phyloP scores from a whole-genome alignment of 1,140 invertebrate genomes.

The Pomacea maculata region DNA sequence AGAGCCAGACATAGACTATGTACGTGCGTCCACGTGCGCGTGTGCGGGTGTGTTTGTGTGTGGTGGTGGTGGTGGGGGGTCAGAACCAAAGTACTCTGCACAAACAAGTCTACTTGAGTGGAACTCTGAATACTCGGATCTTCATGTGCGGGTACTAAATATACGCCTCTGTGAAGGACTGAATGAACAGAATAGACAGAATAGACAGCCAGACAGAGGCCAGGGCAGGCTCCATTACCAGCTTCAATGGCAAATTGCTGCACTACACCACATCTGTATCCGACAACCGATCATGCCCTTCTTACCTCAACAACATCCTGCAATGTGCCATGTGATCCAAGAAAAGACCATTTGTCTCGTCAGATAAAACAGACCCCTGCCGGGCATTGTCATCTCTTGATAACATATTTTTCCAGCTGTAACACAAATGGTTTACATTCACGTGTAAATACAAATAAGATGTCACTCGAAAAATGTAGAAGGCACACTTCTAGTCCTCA shows the following conservation, averaged over 20 bases:
- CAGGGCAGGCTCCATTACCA: constrained; percentile 8
- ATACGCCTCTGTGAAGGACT: background rate
- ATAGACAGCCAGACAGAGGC: constrained; percentile 37
- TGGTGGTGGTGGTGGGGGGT: background rate
- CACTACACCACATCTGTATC: constrained; percentile 31
- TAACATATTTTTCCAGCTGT: too few relatives aligned
- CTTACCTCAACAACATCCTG: constrained; percentile 31
- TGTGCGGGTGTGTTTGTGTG: constrained; percentile 11
- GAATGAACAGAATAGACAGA: constrained; percentile 27
- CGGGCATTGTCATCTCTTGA: too few relatives aligned
- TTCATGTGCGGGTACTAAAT: constrained; percentile 25
- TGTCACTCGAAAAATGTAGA: too few relatives aligned
- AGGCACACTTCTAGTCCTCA: too few relatives aligned
- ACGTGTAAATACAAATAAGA: too few relatives aligned
- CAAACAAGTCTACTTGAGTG: constrained; percentile 37
- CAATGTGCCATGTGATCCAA: constrained; percentile 41
- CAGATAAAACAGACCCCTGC: too few relatives aligned
- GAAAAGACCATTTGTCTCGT: too few relatives aligned
- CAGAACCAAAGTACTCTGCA: constrained; percentile 42
- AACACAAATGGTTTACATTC: too few relatives aligned
- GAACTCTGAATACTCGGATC: constrained; percentile 36
- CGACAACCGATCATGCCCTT: constrained; percentile 24
- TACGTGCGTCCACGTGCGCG: background rate
- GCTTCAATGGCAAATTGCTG: background rate
- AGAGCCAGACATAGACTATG: background rate